Evolutionary conservation across 2,113 vertebrate genomes (phyloP), one percentile per base, ranked within the genome.

Genomic region (Diadophis punctatus): DNA sequence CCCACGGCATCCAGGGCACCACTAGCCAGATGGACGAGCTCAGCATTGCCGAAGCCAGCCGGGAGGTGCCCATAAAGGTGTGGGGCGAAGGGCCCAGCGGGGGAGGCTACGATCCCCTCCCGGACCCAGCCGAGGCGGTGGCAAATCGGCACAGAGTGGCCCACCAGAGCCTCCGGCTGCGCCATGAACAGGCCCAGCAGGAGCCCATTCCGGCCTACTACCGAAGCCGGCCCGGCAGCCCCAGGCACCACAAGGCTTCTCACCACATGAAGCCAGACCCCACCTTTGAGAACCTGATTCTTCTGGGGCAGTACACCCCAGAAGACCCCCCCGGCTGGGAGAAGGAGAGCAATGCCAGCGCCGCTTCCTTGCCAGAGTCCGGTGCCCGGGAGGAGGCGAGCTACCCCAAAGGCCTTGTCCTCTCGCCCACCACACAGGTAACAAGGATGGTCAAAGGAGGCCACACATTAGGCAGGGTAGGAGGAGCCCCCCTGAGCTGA

Each of bases 171-270:
- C 60, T 55, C 43, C 86, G 12, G 39, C 58, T 89, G 2, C 58
- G 68, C 3, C 90, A 93, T 0, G 90, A 95, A 20, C 90, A 84
- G 0, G 86, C 56, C 4, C 23, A 58, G 22, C 94, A 96, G 0
- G 94, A 97, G 89, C 96, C 97, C 9, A 96, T 96, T 86, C 55
- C 95, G 27, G 95, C 95, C 1, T 97, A 95, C 60, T 97, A 96
- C 0, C 88, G 96, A 48, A 96, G 11, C 87, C 95, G 34, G 27
- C 90, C 0, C 12, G 87, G 56, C 0, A 88, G 91, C 87, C 90
- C 91, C 91, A 96, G 92, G 74, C 88, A 92, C 84, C 94, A 34
- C 46, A 96, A 93, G 68, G 60, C 30, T 0, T 93, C 89, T 0
- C 43, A 0, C 0, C 91, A 85, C 6, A 94, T 94, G 88, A 95